These are phyloP conservation scores for Mycteria americana DNA, from an alignment of 2,797 vertebrate species.

Conservation along the genomic window DNA sequence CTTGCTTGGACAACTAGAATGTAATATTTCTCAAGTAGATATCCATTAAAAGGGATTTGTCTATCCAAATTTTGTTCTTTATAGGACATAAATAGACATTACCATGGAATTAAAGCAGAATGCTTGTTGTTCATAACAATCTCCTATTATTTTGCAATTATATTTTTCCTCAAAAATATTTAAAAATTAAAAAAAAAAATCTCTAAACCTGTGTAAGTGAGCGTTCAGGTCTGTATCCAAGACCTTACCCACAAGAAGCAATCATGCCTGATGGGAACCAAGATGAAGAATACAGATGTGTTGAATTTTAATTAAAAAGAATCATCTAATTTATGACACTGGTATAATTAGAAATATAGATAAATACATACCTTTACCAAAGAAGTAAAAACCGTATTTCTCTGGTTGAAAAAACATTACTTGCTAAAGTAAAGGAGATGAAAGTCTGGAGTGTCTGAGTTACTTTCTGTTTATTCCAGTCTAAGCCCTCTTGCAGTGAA, in stretches of 20 bases:
- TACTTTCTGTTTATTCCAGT: not conserved
- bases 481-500: not conserved
- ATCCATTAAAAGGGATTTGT: not conserved
- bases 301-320: not conserved
- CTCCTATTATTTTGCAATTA: not conserved
- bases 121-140: not conserved
- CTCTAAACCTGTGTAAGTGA: not conserved
- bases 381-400: not conserved
- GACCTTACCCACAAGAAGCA: not conserved
- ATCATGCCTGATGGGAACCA: accelerated
- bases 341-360: not conserved
- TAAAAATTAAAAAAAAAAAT: accelerated
- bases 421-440: not conserved
- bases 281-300: not conserved
- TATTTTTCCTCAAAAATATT: not conserved
- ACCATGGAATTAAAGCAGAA: not conserved
- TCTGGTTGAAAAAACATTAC: not conserved
- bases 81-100: not conserved
- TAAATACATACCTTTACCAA: not conserved
- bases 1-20: not conserved
- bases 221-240: not conserved
- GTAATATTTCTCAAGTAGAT: not conserved
- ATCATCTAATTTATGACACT: not conserved
- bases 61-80: not conserved
- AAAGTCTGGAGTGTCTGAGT: not conserved